Evolutionary conservation across 2,888 invertebrate genomes (phyloP), one percentile per base, ranked within the genome.

Genomic region (Meteorus cinctellus): DNA sequence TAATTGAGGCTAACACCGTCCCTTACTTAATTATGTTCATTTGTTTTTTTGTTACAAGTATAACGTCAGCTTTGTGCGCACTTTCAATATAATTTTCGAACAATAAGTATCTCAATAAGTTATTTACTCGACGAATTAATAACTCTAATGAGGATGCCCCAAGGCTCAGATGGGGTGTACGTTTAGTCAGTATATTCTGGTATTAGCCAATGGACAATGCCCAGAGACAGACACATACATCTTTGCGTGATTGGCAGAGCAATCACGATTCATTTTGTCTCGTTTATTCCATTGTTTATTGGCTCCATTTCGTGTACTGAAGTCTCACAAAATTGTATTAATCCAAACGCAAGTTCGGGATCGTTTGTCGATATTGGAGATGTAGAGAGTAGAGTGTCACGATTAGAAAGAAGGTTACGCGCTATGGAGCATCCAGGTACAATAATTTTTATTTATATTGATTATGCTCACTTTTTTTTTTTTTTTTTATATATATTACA

Each of bases 401-500:
- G 86, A 80, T 87, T 94, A 66, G 94, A 94, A 79, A 90, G 94
- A 60, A 89, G 94, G 76, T 87, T 95, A 29, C 90, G 93, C 76
- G 93, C 94, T 8, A 91, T 95, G 75, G 95, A 95, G 88, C 94
- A 94, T 86, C 91, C 94, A 82, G 92, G 95, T 94, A 87, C 8
- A 24, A 19, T 8, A 8, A 55, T 1, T 19, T 86, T 85, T 80
- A 65, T 72, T 69, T 27, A 86, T 85, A 80, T 62, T 70, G 63
- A 67, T 67, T 63, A 12, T 48, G 36, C 69, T 34, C 48, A 19
- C 10, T 31, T 74, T 48, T 62, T 45, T 36, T 12, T 66, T n/a
- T 31, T 74, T 48, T 48, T 45, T 36, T 12, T 45, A 5, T n/a
- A 34, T 19, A 5, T 66, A 68, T 55, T 16, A 71, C 74, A 16